These are phyloP conservation scores for Myoxocephalus aenaeus DNA, from an alignment of 2,797 vertebrate species.

Conservation along the genomic window DNA sequence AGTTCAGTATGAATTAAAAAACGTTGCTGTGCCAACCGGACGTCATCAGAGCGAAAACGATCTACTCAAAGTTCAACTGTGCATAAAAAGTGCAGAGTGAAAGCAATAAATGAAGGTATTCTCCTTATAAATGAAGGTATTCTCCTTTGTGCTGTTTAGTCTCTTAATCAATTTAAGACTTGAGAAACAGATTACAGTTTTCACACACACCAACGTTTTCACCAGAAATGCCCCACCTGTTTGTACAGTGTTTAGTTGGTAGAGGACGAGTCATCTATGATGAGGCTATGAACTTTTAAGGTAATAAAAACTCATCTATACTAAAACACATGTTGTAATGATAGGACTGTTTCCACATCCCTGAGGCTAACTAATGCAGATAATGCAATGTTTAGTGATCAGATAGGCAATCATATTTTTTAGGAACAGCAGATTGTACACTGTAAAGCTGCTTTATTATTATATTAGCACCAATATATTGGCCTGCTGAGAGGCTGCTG, in stretches of 20 bases:
- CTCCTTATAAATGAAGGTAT: not conserved
- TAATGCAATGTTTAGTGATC: not conserved
- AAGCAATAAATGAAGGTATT: rapidly evolving
- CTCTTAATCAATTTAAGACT: not conserved
- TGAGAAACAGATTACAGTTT: not conserved
- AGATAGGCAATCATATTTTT: not conserved
- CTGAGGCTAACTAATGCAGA: rapidly evolving
- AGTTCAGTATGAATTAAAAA: not conserved
- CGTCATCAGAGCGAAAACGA: not conserved
- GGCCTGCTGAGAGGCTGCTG: not conserved
- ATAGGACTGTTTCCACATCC: not conserved
- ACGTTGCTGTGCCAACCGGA: rapidly evolving
- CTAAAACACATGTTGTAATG: not conserved
- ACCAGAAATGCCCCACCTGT: not conserved
- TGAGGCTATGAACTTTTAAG: not conserved
- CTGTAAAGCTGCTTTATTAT: not conserved
- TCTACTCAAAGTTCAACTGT: not conserved
- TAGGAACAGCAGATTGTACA: not conserved
- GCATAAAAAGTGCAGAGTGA: not conserved
- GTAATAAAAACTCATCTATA: not conserved
- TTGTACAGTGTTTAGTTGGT: not conserved
- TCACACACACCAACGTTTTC: not conserved
- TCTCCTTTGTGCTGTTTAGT: not conserved
- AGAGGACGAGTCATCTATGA: not conserved
- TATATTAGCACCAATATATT: not conserved